Conservation (phyloP, 2,888 invertebrate genomes). For the Synanthedon andrenaeformis region DNA sequence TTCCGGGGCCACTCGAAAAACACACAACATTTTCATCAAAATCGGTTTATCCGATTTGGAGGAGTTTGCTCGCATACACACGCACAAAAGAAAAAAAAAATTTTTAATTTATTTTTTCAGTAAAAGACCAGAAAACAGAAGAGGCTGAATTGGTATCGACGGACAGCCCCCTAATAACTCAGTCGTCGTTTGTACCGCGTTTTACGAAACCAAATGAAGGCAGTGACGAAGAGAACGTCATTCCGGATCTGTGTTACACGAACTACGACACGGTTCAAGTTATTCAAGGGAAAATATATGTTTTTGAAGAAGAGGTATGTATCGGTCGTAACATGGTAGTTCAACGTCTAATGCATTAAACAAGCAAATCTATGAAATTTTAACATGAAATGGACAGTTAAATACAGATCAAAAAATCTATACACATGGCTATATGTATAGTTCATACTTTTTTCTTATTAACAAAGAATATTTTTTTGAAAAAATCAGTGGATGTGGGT, state of each 20-base stretch:
- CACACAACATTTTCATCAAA: no score
- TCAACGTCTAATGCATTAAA: no score
- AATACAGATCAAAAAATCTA: no score
- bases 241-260: conserved; percentile 76
- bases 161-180: neutral
- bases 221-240: conserved; percentile 28
- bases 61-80: no score
- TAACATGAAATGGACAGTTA: no score
- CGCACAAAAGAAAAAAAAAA: no score
- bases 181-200: conserved; percentile 21
- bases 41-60: no score
- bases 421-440: no score
- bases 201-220: conserved; percentile 34
- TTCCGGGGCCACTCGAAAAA: no score
- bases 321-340: neutral
- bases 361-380: no score
- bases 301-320: conserved; percentile 57
- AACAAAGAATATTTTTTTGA: no score
- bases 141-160: neutral
- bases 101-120: neutral
- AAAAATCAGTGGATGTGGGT: conserved; percentile 74
- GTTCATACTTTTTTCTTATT: no score
- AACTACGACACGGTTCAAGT: conserved; percentile 77
- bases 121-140: conserved; percentile 1
- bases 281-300: conserved; percentile 57